Conservation (phyloP, 2,113 vertebrate genomes). For the Pontoporia blainvillei region DNA sequence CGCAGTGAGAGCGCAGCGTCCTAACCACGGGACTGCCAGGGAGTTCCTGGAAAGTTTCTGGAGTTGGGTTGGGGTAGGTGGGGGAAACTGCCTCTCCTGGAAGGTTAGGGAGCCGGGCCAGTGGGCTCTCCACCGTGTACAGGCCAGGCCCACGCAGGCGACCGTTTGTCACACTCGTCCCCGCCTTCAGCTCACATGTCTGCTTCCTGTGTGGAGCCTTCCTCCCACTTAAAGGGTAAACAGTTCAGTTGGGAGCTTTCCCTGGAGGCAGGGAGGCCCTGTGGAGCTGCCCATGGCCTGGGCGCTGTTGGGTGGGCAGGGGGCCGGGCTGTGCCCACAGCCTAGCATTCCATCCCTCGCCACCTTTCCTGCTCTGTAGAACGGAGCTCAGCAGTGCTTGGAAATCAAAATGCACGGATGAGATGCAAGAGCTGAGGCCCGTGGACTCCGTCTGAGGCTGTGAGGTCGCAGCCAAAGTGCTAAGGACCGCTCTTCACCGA, state of each 20-base stretch:
- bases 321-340: neutral
- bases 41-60: neutral
- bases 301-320: neutral
- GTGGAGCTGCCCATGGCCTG: neutral
- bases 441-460: conserved; percentile 18
- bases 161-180: neutral
- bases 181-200: neutral
- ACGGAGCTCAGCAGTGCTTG: neutral
- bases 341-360: neutral
- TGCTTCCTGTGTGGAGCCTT: neutral
- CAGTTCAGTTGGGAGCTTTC: neutral
- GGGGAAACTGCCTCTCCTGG: neutral
- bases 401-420: conserved; percentile 51
- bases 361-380: neutral
- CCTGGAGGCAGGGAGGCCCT: neutral
- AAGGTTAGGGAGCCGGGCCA: neutral
- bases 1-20: neutral
- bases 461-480: conserved; percentile 51
- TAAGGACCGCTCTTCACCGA: conserved; percentile 33
- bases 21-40: neutral
- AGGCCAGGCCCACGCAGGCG: neutral
- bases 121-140: fast-evolving
- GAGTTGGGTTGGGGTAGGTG: neutral
- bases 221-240: neutral
- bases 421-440: neutral